Conservation (phyloP, 2,113 vertebrate species). For the Tor tambroides region DNA sequence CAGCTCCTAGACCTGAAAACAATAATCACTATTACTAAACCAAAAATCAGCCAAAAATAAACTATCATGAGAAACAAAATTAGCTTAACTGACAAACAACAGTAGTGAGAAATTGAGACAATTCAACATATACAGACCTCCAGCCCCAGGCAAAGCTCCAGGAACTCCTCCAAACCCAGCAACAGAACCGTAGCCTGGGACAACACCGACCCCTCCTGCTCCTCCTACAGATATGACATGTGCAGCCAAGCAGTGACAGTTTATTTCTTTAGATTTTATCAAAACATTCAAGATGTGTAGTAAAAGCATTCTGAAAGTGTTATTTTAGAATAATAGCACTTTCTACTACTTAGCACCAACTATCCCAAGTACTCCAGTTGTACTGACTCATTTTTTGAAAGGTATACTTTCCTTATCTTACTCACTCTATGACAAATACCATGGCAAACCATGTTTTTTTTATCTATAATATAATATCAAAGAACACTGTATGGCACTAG, state of each 20-base stretch:
- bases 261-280: not conserved
- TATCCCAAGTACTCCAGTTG: too few relatives aligned
- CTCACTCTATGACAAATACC: not conserved
- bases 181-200: slow-evolving; percentile 39
- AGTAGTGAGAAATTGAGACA: too few relatives aligned
- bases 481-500: not conserved
- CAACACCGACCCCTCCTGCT: slow-evolving; percentile 51
- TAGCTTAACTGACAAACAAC: not conserved
- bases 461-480: too few relatives aligned
- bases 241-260: not conserved
- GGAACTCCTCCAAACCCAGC: slow-evolving; percentile 52
- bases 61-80: not conserved
- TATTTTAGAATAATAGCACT: not conserved
- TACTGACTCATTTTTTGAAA: too few relatives aligned
- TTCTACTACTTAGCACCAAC: not conserved
- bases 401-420: not conserved
- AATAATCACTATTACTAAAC: not conserved
- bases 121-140: not conserved
- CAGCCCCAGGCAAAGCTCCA: slow-evolving; percentile 51
- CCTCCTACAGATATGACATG: slow-evolving; percentile 35
- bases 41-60: not conserved
- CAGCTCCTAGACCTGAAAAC: slow-evolving; percentile 35
- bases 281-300: not conserved
- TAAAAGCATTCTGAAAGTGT: not conserved
- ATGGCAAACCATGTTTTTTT: not conserved